Evolutionary conservation across 1,140 invertebrate species (phyloP).

Genomic region (Augochlora pura): DNA sequence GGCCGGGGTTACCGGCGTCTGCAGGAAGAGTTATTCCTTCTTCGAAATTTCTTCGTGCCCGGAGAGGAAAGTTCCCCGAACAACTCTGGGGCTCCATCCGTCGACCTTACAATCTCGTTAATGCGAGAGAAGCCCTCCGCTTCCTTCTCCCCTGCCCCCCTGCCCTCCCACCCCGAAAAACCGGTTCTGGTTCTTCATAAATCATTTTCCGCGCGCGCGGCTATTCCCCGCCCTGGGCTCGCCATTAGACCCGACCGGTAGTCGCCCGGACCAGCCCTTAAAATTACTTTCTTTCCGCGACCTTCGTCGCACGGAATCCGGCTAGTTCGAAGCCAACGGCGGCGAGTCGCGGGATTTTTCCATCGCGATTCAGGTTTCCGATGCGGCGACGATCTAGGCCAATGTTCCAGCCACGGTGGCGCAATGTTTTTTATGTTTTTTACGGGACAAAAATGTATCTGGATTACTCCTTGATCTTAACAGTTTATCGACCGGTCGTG

Average conservation of each 20-base stretch:
- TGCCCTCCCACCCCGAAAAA: neutral
- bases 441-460: no score
- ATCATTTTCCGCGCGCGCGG: conserved; percentile 27
- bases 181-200: conserved; percentile 12
- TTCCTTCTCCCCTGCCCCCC: neutral
- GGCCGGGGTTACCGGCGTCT: neutral
- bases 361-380: no score
- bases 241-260: neutral
- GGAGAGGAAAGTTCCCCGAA: conserved; percentile 9
- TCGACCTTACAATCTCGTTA: conserved; percentile 32
- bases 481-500: no score
- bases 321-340: no score
- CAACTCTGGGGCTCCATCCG: conserved; percentile 18
- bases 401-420: no score
- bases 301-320: neutral
- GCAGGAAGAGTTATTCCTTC: conserved; percentile 20
- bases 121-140: conserved; percentile 4
- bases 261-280: neutral
- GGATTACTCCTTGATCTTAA: no score
- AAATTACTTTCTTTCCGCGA: conserved; percentile 5
- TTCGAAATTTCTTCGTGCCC: conserved; percentile 24
- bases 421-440: no score
- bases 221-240: no score
- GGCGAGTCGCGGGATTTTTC: no score
- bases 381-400: no score